Evolutionary conservation across 2,888 invertebrate genomes (phyloP).

Genomic region (Digitonthophagus gazella): DNA sequence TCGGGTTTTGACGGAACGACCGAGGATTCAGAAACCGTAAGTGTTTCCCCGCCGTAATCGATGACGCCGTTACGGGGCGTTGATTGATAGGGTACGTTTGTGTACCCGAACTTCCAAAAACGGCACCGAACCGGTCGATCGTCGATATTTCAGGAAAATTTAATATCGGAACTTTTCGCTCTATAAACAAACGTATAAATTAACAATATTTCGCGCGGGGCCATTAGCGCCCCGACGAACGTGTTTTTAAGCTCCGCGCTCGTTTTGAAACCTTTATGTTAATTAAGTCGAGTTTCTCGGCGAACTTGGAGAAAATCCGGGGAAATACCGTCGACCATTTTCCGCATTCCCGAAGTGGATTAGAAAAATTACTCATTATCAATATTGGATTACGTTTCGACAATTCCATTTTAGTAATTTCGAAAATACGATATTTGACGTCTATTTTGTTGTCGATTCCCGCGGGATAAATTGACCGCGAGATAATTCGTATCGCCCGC

Average conservation of each 20-base stretch:
- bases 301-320: background rate
- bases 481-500: background rate
- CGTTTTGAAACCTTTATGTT: background rate
- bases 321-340: background rate
- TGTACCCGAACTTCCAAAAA: background rate
- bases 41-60: slow-evolving; percentile 9
- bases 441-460: background rate
- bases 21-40: slow-evolving; percentile 1
- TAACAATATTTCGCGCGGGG: slow-evolving; percentile 8
- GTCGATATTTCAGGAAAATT: slow-evolving; percentile 13
- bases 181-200: slow-evolving; percentile 14
- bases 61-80: background rate
- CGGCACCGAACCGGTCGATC: background rate
- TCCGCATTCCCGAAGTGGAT: background rate
- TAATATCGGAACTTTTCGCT: slow-evolving; percentile 14
- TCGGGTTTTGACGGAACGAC: background rate
- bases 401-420: background rate
- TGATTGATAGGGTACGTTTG: slow-evolving; percentile 3
- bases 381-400: background rate
- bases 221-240: background rate
- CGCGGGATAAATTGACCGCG: background rate
- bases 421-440: no score
- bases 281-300: background rate
- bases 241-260: background rate
- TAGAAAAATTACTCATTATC: background rate